Evolutionary conservation across 2,113 vertebrate genomes (phyloP), one percentile per base, ranked within the genome.

Genomic region (Cynopterus brachyotis): DNA sequence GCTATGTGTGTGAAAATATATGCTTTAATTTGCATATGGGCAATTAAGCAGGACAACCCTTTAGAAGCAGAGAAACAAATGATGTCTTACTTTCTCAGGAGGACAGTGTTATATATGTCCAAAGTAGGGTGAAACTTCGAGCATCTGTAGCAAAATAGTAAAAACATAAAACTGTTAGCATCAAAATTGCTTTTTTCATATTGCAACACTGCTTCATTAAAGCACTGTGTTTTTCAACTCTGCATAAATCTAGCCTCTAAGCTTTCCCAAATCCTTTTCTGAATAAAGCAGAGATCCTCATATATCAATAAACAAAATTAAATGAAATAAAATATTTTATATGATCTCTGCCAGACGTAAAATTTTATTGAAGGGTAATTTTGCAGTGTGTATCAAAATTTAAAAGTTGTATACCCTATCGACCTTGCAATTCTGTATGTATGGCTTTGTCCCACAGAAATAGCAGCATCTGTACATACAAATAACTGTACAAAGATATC

Each of bases 51-150:
- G 12, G 72, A 92, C 94, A 87, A 88, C 45, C 53, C 45, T 96
- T 96, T 93, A 94, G 89, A 96, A 87, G 59, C 26, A 89, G 35
- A 80, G 66, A 79, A 95, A 70, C 10, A 59, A 62, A 76, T 75
- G 28, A 13, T 59, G 3, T 57, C 79, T 67, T 80, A 17, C n/a
- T 96, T 95, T 40, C 55, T 7, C 72, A 80, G 66, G 1, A 88
- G 10, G 9, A 78, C 6, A 28, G 15, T 3, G 35, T 42, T 78
- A 26, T 30, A 66, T 42, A 4, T 70, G 45, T 91, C 75, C 86
- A 59, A 79, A 76, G 42, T n/a, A 30, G 32, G 28, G 12, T 42
- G 62, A 30, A 62, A 78, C 50, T 35, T 67, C 73, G 84, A 45
- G 24, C 57, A 82, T 22, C 92, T 95, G 32, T 30, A 75, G 66